These are phyloP conservation scores for Anabas testudineus DNA, from an alignment of 2,797 vertebrate genomes.

Conservation along the genomic window DNA sequence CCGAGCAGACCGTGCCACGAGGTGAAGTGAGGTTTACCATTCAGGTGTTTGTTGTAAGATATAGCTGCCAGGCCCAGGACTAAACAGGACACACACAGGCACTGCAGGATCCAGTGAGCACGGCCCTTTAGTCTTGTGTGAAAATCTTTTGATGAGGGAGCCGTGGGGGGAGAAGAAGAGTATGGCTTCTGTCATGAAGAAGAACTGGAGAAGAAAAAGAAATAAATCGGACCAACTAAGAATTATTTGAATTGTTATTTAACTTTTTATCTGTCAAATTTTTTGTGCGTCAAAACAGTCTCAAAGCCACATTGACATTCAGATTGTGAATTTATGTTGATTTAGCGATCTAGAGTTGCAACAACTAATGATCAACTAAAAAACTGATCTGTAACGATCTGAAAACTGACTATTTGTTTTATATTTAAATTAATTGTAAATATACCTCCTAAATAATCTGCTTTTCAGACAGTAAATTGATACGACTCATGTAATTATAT, in stretches of 20 bases:
- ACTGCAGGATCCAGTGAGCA: conserved; percentile 92
- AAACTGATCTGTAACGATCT: too few species aligned
- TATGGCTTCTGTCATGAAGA: conserved; percentile 96
- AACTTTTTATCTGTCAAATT: background rate
- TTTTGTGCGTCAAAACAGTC: background rate
- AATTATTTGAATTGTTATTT: background rate
- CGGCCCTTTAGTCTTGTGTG: conserved; percentile 90
- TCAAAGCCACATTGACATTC: too few species aligned
- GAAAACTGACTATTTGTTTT: too few species aligned
- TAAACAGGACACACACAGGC: conserved; percentile 87
- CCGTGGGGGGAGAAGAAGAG: conserved; percentile 92
- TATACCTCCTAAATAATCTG: too few species aligned
- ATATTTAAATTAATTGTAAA: too few species aligned
- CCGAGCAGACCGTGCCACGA: conserved; percentile 93
- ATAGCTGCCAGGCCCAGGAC: conserved; percentile 88
- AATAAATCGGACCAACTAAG: background rate
- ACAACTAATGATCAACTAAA: too few species aligned
- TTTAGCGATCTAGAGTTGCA: too few species aligned
- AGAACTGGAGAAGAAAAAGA: conserved; percentile 85
- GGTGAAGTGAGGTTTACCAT: conserved; percentile 90
- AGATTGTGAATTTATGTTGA: too few species aligned
- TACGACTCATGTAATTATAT: too few species aligned
- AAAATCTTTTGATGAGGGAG: conserved; percentile 84
- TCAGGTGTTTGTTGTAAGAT: conserved; percentile 91
- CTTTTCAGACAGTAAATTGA: too few species aligned